Conservation (phyloP, 2,113 vertebrate species). For the Burhinus oedicnemus region DNA sequence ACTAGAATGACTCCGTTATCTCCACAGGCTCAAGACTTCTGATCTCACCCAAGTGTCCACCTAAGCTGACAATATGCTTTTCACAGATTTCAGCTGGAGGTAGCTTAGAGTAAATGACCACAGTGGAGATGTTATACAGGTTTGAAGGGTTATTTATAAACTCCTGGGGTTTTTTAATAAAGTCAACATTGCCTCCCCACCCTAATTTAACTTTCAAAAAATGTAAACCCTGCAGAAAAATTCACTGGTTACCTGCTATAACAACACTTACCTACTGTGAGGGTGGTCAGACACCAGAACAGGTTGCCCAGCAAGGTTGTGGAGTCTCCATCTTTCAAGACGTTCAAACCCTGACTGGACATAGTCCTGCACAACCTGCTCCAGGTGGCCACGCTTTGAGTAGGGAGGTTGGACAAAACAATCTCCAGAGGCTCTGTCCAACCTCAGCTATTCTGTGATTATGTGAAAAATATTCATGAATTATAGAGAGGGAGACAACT, state of each 20-base stretch:
- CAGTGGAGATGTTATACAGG: background rate
- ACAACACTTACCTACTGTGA: background rate
- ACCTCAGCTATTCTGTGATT: background rate
- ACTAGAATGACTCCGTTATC: background rate
- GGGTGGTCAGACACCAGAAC: background rate
- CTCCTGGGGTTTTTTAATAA: background rate
- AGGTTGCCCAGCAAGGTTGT: background rate
- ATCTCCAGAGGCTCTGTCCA: background rate
- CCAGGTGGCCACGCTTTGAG: background rate
- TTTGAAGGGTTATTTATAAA: background rate
- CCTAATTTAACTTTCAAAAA: background rate
- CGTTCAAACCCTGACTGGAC: background rate
- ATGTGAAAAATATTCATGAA: background rate
- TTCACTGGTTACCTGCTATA: background rate
- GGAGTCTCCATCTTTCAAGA: background rate
- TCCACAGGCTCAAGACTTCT: background rate
- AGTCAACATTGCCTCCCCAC: background rate
- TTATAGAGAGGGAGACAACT: background rate
- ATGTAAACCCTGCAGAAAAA: background rate
- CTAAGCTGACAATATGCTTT: background rate
- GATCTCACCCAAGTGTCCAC: rapidly evolving
- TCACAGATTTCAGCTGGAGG: background rate
- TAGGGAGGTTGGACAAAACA: background rate
- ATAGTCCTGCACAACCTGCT: background rate
- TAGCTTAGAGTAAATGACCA: background rate